A percentile compares a stretch with the other conserved stretches of the same genome.
Evolutionary conservation across 30 jellyfish, hydroid and myxozoan genomes (phyloP).

Genomic region (Haliclystus octoradiatus): DNA sequence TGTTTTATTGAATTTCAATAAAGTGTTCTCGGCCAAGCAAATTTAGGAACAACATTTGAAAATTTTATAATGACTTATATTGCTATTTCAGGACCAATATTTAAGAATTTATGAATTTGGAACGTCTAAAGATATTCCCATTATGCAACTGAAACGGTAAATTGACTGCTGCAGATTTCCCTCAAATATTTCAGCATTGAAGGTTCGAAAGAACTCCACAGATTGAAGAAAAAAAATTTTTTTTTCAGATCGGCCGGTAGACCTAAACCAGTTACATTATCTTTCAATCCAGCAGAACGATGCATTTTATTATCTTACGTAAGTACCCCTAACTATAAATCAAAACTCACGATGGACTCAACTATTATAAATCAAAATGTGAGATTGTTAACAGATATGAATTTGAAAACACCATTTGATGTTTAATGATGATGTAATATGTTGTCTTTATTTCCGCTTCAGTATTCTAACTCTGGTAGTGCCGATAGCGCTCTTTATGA

Average conservation of each 20-base stretch:
- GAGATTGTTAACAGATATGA: too few relatives aligned
- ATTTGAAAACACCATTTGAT: too few relatives aligned
- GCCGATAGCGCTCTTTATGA: constrained; percentile 64
- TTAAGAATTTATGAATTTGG: constrained; percentile 87
- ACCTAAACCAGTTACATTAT: constrained; percentile 64
- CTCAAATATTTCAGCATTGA: too few relatives aligned
- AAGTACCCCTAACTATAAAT: constrained; percentile 1
- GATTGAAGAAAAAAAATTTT: too few relatives aligned
- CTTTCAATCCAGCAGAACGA: constrained; percentile 85
- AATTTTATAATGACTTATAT: not conserved
- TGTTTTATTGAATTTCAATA: too few relatives aligned
- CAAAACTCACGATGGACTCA: too few relatives aligned
- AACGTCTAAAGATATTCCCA: constrained; percentile 77
- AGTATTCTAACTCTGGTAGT: constrained; percentile 57
- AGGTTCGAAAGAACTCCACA: too few relatives aligned
- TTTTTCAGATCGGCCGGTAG: constrained; percentile 57
- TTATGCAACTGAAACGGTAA: constrained; percentile 77
- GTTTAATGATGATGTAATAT: not conserved
- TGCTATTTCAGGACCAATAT: constrained; percentile 53
- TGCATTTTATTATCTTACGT: constrained; percentile 68
- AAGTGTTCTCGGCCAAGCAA: too few relatives aligned
- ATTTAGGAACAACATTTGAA: too few relatives aligned
- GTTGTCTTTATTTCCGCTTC: not conserved
- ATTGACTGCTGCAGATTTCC: not conserved
- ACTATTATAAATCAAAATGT: too few relatives aligned